Evolutionary conservation across 2,888 invertebrate species (phyloP), one percentile per base, ranked within the genome.

Genomic region (Ypsolopha scabrella): DNA sequence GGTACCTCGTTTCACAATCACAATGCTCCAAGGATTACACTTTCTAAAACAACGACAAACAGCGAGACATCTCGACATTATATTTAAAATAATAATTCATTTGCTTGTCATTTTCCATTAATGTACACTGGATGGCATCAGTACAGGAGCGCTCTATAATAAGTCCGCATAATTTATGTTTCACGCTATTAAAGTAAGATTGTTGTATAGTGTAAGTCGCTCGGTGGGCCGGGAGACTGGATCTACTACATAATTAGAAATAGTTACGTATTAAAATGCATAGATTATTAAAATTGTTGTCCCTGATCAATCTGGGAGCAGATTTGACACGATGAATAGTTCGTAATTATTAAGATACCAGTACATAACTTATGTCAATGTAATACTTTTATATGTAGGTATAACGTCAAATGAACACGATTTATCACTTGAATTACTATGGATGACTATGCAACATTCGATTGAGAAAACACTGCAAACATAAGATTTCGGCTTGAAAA

Each of bases 101-200:
- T 24, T 24, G 24, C 24, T 59, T 69, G 68, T 75, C 75, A 67
- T 68, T 24, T 24, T 24, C 24, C 24, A 24, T 24, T 24, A 24
- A 24, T 24, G 24, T 24, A 24, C 24, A 24, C 61, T 68, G 74
- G 65, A 63, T 65, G 65, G 72, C 77, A 80, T 78, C 70, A 65
- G 65, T 72, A 73, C 77, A 73, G 82, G 76, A 82, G 82, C 77
- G 72, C 76, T 73, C 76, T 77, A 82, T 80, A 83, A 81, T 85
- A 83, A 83, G 82, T 83, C 72, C 67, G 68, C 58, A 67, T 83
- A 83, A 86, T 83, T 86, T 83, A 86, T 82, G 85, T 78, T 80
- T 73, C 75, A 75, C 72, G 82, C 85, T 82, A 85, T 85, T 86
- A 86, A 83, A 79, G 80, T 81, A 80, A 83, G 81, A 82, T 82